Evolutionary conservation across 1,140 invertebrate genomes (phyloP), one percentile per base, ranked within the genome.

Genomic region (Euschistus heros): DNA sequence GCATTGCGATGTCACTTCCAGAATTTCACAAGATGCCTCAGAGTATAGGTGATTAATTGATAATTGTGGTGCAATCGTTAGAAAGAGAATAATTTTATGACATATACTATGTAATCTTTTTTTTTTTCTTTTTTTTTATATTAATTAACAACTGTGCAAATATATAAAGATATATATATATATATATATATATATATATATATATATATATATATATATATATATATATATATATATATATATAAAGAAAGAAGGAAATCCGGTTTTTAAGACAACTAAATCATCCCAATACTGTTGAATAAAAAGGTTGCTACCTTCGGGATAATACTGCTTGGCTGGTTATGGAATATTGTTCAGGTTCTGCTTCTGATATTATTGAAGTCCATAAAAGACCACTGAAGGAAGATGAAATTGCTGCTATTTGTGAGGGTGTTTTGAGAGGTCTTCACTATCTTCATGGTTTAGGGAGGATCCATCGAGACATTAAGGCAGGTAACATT

Each of bases 301-400:
- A 98, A 77, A 98, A 97, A 75, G 96, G 95, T 22, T 99, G 96
- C 76, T 99, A 96, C 79, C 84, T 99, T 63, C 86, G 94, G 72
- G 94, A 98, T 72, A 92, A 97, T 72, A 99, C 96, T 70, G 96
- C 97, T 76, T 99, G 97, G 97, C 82, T 99, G 69, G 96, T 99
- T n/a, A 99, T 99, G 97, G 97, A 99, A 78, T 99, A 99, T 77
- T 99, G 97, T 79, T 84, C 99, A 60, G 97, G 97, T n/a, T 98
- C 95, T 5, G 95, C 97, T 42, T 97, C 96, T 3, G 97, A 99
- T 76, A 98, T 99, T 71, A 92, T 99, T 67, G 96, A 99, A 85
- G 97, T 99, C 33, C 94, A 98, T 77, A 98, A 98, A 76, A 86
- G 94, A 72, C 94, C 95, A 10, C 76, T 99, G 62, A 88, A 89